phyloP scores from a whole-genome alignment of 2,797 vertebrate species.

The Spheniscus humboldti region DNA sequence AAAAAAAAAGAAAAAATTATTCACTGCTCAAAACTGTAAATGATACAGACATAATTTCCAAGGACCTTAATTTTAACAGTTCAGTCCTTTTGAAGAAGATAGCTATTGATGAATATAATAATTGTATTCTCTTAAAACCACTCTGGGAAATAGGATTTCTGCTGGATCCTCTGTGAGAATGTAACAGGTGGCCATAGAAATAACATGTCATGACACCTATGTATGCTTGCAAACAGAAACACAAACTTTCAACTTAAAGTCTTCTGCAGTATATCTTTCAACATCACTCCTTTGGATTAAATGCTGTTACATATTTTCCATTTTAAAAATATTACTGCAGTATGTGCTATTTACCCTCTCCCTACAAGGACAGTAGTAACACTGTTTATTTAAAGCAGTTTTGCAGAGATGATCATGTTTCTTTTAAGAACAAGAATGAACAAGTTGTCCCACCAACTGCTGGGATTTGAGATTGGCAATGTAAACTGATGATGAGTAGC shows the following conservation, averaged over 20 bases:
- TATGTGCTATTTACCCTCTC: neutral
- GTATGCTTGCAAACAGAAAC: neutral
- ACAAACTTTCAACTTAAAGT: neutral
- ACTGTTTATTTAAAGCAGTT: neutral
- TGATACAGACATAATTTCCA: neutral
- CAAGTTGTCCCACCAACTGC: neutral
- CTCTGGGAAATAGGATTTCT: neutral
- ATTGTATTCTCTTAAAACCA: neutral
- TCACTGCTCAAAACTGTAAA: neutral
- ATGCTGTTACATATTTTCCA: neutral
- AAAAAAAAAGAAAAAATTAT: neutral
- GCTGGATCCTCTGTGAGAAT: neutral
- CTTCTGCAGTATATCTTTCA: neutral
- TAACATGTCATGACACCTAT: neutral
- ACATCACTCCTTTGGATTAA: neutral
- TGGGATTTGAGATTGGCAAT: neutral
- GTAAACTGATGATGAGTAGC: neutral
- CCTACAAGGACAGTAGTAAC: neutral
- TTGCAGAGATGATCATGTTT: rapidly evolving
- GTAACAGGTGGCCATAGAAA: neutral
- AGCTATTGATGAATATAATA: neutral
- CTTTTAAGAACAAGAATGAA: neutral
- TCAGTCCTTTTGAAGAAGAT: neutral
- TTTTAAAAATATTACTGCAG: neutral
- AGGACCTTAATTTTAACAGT: neutral